These are phyloP conservation scores for Albula glossodonta DNA, from an alignment of 2,113 vertebrate species.

Conservation along the genomic window DNA sequence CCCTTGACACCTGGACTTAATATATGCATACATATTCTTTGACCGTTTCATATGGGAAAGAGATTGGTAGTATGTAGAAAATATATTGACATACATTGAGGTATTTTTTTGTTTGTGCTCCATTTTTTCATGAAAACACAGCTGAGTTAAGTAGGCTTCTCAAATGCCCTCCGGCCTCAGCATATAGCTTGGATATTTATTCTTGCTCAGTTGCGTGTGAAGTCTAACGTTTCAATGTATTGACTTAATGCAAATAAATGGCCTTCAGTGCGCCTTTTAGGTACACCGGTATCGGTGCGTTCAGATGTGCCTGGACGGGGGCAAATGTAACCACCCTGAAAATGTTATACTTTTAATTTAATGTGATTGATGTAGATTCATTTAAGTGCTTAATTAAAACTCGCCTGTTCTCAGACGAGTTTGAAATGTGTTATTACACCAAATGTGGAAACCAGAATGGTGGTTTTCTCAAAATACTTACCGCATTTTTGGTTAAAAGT, in stretches of 20 bases:
- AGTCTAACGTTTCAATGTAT: background rate
- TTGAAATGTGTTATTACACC: background rate
- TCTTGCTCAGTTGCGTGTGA: background rate
- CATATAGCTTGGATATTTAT: too few relatives aligned
- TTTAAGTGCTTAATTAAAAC: background rate
- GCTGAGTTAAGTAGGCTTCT: background rate
- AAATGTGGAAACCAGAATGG: background rate
- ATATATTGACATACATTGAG: background rate
- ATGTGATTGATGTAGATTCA: background rate
- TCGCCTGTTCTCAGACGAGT: background rate
- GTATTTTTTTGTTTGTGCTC: background rate
- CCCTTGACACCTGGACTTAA: background rate
- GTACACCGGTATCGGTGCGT: too few relatives aligned
- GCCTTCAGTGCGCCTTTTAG: background rate
- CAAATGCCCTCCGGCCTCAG: too few relatives aligned
- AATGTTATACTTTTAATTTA: background rate
- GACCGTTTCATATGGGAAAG: background rate
- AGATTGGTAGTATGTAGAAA: background rate
- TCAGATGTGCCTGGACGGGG: too few relatives aligned
- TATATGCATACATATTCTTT: background rate
- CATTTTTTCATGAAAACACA: background rate
- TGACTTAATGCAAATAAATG: background rate
- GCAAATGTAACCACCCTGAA: background rate
- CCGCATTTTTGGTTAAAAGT: background rate
- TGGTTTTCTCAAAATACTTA: background rate